These are phyloP conservation scores for Alauda arvensis DNA, from an alignment of 2,797 vertebrate genomes.

Conservation along the genomic window DNA sequence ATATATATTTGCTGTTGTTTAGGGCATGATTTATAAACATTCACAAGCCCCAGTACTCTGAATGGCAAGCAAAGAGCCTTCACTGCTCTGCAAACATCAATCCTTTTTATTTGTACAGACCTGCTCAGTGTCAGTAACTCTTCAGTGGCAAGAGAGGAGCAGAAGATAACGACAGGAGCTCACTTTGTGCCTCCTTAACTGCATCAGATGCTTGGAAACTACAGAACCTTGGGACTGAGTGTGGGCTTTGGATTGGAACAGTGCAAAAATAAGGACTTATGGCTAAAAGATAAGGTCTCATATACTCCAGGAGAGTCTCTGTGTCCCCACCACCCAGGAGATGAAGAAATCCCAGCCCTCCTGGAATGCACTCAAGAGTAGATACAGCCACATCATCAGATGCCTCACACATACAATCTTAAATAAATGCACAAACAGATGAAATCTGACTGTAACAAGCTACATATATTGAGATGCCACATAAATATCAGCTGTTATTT, in stretches of 20 bases:
- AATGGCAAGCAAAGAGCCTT: not conserved
- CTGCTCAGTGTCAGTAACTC: not conserved
- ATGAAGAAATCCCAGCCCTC: not conserved
- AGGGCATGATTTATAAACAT: not conserved
- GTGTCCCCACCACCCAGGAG: not conserved
- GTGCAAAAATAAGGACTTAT: not conserved
- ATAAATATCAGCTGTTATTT: constrained; percentile 59
- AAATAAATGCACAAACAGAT: constrained; percentile 28
- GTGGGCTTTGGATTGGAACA: not conserved
- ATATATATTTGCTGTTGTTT: not conserved
- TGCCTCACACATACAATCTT: not conserved
- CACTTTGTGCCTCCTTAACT: not conserved
- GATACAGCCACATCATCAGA: not conserved
- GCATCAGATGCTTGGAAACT: not conserved
- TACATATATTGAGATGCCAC: constrained; percentile 5
- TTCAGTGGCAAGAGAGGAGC: not conserved
- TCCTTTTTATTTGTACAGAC: not conserved
- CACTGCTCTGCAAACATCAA: not conserved
- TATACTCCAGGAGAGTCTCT: not conserved
- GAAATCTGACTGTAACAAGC: constrained; percentile 33
- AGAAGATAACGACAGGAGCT: not conserved
- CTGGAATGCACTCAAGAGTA: not conserved
- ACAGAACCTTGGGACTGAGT: not conserved
- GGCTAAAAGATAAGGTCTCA: not conserved
- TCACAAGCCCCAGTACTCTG: not conserved